A percentile compares a stretch with the other conserved stretches of the same genome.
Conservation (phyloP, 2,797 vertebrate species). For the Moxostoma hubbsi region DNA sequence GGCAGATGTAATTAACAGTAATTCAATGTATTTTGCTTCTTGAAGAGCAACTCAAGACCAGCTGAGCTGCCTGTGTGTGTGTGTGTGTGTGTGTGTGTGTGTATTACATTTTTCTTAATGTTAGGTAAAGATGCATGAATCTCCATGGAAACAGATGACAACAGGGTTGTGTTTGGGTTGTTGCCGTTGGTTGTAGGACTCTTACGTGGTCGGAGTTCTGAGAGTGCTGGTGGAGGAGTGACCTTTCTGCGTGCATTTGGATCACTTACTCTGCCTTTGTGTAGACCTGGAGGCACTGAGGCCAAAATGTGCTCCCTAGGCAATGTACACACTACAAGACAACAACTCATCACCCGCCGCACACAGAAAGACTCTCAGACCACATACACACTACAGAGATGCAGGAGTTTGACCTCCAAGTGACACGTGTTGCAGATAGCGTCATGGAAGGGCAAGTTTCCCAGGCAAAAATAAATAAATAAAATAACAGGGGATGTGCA, state of each 20-base stretch:
- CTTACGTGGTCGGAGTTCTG: neutral
- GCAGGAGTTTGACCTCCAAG: too few relatives aligned
- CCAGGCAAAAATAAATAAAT: too few relatives aligned
- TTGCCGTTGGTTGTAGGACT: conserved; percentile 63
- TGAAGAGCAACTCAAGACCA: neutral
- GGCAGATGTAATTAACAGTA: too few relatives aligned
- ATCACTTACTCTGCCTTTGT: conserved; percentile 59
- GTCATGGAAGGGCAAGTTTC: too few relatives aligned
- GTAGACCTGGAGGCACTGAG: conserved; percentile 50
- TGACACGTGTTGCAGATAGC: too few relatives aligned
- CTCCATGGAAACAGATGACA: conserved; percentile 76
- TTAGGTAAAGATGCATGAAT: conserved; percentile 66
- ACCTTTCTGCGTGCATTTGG: conserved; percentile 67
- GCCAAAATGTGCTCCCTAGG: conserved; percentile 58
- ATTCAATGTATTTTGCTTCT: too few relatives aligned
- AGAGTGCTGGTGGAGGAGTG: conserved; percentile 56
- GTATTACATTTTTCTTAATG: conserved; percentile 58
- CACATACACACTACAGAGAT: neutral
- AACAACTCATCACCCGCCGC: neutral
- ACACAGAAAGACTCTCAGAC: neutral
- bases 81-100: too few relatives aligned
- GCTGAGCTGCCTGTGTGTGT: neutral
- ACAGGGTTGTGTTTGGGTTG: conserved; percentile 66
- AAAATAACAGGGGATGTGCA: too few relatives aligned
- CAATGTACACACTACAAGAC: neutral